Base-by-base conservation (phyloP, 2,888 invertebrate species). In the Caenorhabditis doughertyi region DNA sequence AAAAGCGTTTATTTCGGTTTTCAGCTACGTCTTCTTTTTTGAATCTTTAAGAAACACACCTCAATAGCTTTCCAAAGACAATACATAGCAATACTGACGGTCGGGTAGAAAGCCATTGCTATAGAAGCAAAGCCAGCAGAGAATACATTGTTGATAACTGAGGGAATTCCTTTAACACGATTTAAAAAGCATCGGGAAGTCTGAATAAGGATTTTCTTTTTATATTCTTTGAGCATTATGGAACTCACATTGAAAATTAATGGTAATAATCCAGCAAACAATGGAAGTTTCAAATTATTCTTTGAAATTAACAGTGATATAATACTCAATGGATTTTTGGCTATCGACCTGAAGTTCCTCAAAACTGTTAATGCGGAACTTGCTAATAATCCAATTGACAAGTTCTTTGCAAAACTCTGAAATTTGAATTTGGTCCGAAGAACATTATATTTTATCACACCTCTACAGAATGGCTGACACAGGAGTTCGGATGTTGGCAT, bases 21-120 rank as follows among this genome's bases (percentile, higher is more conserved):
- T 55, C 51, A 18, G 23, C 39, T 58, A 76, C 56, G 51, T 27
- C 29, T 64, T 44, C 25, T 13, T 73, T n/a, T n/a, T n/a, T n/a
- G n/a, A n/a, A 29, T 42, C 32, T 55, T 53, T 35, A 55, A 25
- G n/a, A 51, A 21, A 70, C 64, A 23, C 92, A 95, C 95, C 94
- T 96, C 96, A 49, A 95, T 93, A 56, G 95, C 94, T 93, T 96
- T 96, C 95, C 96, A 95, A 93, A 95, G 94, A 7, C 95, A 94
- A 92, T 96, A 96, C 32, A 96, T 93, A n/a, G 96, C 95, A 65
- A 96, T 94, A 0, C 95, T 95, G 51, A 94, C 94, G 89, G 95
- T 95, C 39, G 95, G 95, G 92, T 95, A 96, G 87, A 94, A 94
- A 29, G 93, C 93, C 93, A 96, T 90, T 39, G 91, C 83, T 5